Evolutionary conservation across 1,140 invertebrate species (phyloP), one percentile per base, ranked within the genome.

Genomic region (Drosophila jambulina): DNA sequence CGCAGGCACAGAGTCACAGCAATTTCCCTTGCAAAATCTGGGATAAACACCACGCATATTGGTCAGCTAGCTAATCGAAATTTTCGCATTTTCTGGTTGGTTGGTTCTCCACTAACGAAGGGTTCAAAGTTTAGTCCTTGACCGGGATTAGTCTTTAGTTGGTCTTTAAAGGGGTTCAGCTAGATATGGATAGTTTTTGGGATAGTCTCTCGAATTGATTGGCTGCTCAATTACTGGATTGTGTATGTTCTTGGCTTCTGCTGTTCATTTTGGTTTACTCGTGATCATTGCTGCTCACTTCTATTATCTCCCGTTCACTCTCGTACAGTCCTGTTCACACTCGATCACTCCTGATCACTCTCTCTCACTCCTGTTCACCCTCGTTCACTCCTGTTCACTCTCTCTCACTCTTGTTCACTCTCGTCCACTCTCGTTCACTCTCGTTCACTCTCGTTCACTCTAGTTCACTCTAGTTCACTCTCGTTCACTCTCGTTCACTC

Each of bases 1-100:
- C 8, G 54, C 32, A 34, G 23, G 46, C 46, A n/a, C 8, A 27
- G 23, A 49, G 48, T 13, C 36, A 42, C 34, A 48, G 36, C 42
- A 38, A 62, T 61, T 62, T 63, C 19, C 34, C n/a, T 38, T 38
- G 5, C 0, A 7, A 38, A 65, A 43, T 21, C 6, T 1, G 45
- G 29, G 19, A 53, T 53, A 34, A 53, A n/a, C 49, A 36, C n/a
- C 19, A 21, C 7, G 51, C 32, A 54, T 54, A 36, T 56, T 23
- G 53, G 53, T 56, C 53, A 56, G 53, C 32, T 36, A 56, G 53
- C 32, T 36, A 54, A 54, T 54, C 51, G 51, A 54, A 54, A 54
- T 21, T 3, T 15, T 4, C 2, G 8, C 6, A 19, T 19, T 53
- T 25, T 17, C 23, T 17, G 7, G 7, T 6, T 4, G 21, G 1